Conservation (phyloP, 2,888 invertebrate genomes). For the Tetheella fluctuosa region DNA sequence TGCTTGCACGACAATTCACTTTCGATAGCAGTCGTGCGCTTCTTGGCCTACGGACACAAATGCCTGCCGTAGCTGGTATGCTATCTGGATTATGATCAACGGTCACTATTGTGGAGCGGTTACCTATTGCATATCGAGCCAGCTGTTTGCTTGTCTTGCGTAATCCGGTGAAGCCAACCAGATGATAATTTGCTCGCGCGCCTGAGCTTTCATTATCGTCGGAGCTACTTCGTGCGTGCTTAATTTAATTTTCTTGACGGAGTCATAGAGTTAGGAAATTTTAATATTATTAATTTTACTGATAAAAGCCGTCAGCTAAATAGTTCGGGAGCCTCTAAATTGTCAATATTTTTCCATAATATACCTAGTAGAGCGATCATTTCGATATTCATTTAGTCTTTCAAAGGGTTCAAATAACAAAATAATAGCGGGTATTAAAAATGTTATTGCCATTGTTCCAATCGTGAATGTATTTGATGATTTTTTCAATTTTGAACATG, state of each 20-base stretch:
- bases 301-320: slow-evolving; percentile 30
- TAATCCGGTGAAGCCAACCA: slow-evolving; percentile 74
- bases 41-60: slow-evolving; percentile 69
- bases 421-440: no score
- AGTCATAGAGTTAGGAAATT: slow-evolving; percentile 55
- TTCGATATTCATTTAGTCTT: no score
- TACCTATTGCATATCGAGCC: slow-evolving; percentile 72
- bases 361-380: no score
- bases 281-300: slow-evolving; percentile 27
- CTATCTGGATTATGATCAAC: slow-evolving; percentile 79
- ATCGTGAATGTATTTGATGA: no score
- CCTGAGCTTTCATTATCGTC: slow-evolving; percentile 72
- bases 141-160: slow-evolving; percentile 78
- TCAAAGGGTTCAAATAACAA: no score
- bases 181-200: slow-evolving; percentile 75
- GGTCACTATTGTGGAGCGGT: slow-evolving; percentile 67
- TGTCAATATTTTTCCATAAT: not conserved
- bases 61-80: slow-evolving; percentile 66
- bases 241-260: slow-evolving; percentile 71
- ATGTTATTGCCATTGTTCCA: no score
- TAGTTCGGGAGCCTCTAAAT: slow-evolving; percentile 3
- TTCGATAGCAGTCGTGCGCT: slow-evolving; percentile 75
- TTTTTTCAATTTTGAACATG: no score
- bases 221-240: slow-evolving; percentile 74
- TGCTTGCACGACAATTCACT: slow-evolving; percentile 72